Conservation (phyloP, 2,113 vertebrate genomes). For the Diadophis punctatus region DNA sequence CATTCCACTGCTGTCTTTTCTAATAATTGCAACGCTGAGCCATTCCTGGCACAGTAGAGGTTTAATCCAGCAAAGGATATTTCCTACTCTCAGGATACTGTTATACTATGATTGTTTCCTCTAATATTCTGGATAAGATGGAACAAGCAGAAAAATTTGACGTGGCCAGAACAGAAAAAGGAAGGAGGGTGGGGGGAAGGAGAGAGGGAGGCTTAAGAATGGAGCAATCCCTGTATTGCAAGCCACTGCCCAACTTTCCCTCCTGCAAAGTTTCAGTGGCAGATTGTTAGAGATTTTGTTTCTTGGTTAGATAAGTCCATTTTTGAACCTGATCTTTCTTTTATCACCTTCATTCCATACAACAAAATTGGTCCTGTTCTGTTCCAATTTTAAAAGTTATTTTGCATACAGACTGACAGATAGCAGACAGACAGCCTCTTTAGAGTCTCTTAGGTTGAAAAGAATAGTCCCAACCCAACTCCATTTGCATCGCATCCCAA, state of each 20-base stretch:
- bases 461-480: background rate
- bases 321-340: background rate
- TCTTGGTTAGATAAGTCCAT: background rate
- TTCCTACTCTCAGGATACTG: background rate
- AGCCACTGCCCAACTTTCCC: background rate
- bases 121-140: background rate
- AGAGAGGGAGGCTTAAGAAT: background rate
- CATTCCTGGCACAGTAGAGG: background rate
- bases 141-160: background rate
- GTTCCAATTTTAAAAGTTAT: background rate
- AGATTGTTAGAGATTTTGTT: background rate
- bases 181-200: background rate
- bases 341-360: background rate
- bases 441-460: background rate
- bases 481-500: background rate
- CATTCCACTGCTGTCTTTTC: background rate
- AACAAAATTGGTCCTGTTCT: background rate
- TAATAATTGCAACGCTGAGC: background rate
- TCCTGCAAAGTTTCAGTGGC: background rate
- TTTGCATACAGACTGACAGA: background rate
- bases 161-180: background rate
- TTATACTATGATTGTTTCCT: background rate
- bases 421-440: background rate
- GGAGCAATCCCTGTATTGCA: background rate
- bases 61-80: background rate